A percentile compares a stretch with the other conserved stretches of the same genome.
Evolutionary conservation across 2,797 vertebrate species (phyloP).

Genomic region (Mergus octosetaceus): DNA sequence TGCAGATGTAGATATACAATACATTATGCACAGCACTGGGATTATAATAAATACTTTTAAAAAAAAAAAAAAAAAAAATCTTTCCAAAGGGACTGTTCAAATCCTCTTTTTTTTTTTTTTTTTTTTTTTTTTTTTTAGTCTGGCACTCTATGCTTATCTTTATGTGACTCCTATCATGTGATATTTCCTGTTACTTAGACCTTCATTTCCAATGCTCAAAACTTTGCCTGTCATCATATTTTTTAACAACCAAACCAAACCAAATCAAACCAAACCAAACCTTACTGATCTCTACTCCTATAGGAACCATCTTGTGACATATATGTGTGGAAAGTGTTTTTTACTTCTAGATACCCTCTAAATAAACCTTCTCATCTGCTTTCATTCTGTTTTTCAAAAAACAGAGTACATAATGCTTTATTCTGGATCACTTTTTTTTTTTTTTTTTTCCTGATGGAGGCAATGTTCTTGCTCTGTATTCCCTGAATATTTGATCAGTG

Average conservation of each 20-base stretch:
- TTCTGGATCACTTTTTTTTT: neutral
- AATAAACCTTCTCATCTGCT: neutral
- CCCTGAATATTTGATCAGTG: neutral
- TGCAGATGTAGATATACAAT: neutral
- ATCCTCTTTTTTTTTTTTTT: neutral
- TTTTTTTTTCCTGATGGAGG: neutral
- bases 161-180: neutral
- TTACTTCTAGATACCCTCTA: neutral
- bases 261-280: neutral
- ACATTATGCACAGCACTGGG: neutral
- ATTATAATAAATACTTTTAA: neutral
- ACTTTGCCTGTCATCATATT: neutral
- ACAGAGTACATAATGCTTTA: neutral
- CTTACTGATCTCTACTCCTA: neutral
- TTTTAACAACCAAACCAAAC: neutral
- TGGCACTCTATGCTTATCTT: neutral
- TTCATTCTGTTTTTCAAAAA: neutral
- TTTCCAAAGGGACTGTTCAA: neutral
- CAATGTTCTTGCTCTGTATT: neutral
- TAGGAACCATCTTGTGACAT: neutral
- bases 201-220: neutral
- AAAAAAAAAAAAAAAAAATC: neutral
- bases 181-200: neutral
- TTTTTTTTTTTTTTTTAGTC: neutral
- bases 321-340: neutral